Conservation (phyloP, 2,797 vertebrate species). For the Clarias platycephalus region DNA sequence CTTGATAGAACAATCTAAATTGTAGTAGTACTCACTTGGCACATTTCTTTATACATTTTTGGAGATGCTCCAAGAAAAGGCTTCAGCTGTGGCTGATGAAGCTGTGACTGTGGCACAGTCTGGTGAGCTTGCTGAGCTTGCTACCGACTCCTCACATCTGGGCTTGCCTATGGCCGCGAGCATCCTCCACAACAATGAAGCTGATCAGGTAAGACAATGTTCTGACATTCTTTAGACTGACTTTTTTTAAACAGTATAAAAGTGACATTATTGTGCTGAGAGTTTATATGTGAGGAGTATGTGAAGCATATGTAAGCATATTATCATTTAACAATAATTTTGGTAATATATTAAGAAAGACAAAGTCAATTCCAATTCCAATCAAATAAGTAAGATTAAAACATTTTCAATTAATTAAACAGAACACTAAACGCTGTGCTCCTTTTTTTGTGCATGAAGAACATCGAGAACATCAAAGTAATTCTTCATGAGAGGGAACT, state of each 20-base stretch:
- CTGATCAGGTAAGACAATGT: slow-evolving; percentile 82
- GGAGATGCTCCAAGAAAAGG: slow-evolving; percentile 99
- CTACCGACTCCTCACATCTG: slow-evolving; percentile 76
- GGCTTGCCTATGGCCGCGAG: slow-evolving; percentile 77
- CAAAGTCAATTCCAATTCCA: neutral
- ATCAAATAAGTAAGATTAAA: neutral
- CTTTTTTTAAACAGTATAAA: neutral
- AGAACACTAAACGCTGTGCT: neutral
- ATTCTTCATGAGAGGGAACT: slow-evolving; percentile 93
- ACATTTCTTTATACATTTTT: slow-evolving; percentile 48
- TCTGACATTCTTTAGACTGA: neutral
- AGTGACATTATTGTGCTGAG: neutral
- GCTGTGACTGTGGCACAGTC: slow-evolving; percentile 78
- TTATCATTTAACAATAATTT: neutral
- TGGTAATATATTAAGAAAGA: neutral
- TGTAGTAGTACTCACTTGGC: neutral
- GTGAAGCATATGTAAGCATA: neutral
- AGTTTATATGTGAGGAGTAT: too few relatives aligned
- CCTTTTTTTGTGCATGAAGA: slow-evolving; percentile 68
- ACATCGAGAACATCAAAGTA: slow-evolving; percentile 96
- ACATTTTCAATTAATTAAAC: neutral
- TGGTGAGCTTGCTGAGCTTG: slow-evolving; percentile 71
- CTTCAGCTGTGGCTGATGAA: slow-evolving; percentile 87
- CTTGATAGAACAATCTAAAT: neutral
- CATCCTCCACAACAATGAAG: slow-evolving; percentile 78